Conservation (phyloP, 2,797 vertebrate genomes). For the Geotrypetes seraphini region DNA sequence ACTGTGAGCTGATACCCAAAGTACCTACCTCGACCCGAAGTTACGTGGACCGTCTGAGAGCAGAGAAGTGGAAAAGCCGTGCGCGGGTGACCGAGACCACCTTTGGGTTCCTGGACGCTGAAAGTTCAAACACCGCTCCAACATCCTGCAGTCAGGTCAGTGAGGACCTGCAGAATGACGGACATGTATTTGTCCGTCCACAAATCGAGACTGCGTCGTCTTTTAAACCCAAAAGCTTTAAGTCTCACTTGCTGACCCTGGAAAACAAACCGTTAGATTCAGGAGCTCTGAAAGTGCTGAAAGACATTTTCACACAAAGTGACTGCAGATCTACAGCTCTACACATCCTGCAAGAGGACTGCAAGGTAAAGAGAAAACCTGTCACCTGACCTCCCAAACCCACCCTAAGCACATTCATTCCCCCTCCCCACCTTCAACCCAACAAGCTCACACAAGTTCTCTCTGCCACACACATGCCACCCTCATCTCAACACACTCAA, state of each 20-base stretch:
- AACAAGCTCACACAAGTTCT: no score
- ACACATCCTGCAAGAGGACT: slow-evolving; percentile 73
- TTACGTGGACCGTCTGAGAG: slow-evolving; percentile 56
- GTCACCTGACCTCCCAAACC: no score
- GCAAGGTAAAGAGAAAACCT: no score
- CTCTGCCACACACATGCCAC: no score
- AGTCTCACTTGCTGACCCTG: slow-evolving; percentile 59
- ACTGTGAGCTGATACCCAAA: slow-evolving; percentile 64
- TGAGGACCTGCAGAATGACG: slow-evolving; percentile 3
- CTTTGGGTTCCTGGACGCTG: slow-evolving; percentile 62
- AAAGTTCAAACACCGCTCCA: background rate
- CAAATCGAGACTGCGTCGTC: slow-evolving; percentile 55
- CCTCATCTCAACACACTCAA: no score
- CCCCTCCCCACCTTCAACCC: no score
- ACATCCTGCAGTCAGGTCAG: background rate
- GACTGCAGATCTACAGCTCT: slow-evolving; percentile 52
- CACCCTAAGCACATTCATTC: no score
- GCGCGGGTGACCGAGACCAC: slow-evolving; percentile 62
- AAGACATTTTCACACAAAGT: slow-evolving; percentile 58
- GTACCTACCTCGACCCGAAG: slow-evolving; percentile 31
- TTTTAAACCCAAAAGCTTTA: slow-evolving; percentile 52
- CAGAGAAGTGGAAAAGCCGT: slow-evolving; percentile 63
- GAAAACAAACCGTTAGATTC: slow-evolving; percentile 74
- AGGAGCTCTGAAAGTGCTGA: slow-evolving; percentile 45
- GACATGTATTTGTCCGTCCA: slow-evolving; percentile 50